Evolutionary conservation across 2,888 invertebrate species (phyloP), one percentile per base, ranked within the genome.

Genomic region (Philopedon plagiatum): DNA sequence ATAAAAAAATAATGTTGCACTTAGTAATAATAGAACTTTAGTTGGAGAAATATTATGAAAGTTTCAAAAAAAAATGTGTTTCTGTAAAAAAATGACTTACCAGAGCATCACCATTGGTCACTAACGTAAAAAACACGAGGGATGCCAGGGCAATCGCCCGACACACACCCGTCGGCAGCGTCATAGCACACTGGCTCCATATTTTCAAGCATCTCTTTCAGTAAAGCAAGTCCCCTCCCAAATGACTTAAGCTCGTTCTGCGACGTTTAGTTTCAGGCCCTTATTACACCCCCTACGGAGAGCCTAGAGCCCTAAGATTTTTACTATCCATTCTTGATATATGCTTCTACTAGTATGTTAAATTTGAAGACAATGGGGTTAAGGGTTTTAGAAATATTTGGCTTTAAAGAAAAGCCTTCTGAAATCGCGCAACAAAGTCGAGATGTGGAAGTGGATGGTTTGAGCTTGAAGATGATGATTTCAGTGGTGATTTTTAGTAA

Each of bases 101-200:
- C 82, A 73, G 68, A 63, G 79, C 76, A 39, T 80, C 77, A 69
- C 73, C 78, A 56, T 69, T 64, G 60, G 76, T 72, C 81, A 82
- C 81, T 75, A 81, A 70, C 78, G 80, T 76, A 77, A 81, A 77
- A 76, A 82, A 75, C 70, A 81, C 75, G 74, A 81, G 76, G 76
- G 81, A 60, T 65, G 79, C 79, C 76, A 82, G 81, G 82, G 81
- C 82, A 71, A 81, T 78, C 79, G 81, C 83, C 85, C 84, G 84
- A 83, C 85, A 83, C 83, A 82, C 81, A 78, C 84, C 83, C 82
- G 81, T 81, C 82, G 84, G 85, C 84, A 83, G 84, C 85, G 85
- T 83, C 85, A 86, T 85, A 79, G 84, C 83, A 82, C 57, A 85
- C 85, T 85, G 84, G 81, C 76, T 80, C 83, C 84, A 83, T 83